These are phyloP conservation scores for Microchrysa polita DNA, from an alignment of 2,888 invertebrate genomes.

Conservation along the genomic window DNA sequence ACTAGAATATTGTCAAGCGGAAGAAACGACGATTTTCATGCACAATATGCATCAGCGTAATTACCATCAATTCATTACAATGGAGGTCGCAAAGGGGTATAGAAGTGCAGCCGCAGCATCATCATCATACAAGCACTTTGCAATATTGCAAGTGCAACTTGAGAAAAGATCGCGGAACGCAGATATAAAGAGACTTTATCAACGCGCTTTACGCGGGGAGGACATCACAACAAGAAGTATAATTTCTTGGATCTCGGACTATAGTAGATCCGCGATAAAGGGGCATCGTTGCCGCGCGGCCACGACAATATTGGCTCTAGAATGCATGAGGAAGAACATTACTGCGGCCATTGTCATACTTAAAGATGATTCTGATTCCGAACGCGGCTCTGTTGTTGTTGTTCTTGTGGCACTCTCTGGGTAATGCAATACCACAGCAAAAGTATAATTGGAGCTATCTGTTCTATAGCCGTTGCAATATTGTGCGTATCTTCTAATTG, in stretches of 20 bases:
- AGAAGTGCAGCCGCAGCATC: constrained; percentile 22
- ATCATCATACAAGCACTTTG: not conserved
- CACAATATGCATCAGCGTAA: constrained; percentile 38
- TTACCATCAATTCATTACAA: constrained; percentile 41
- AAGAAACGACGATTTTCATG: constrained; percentile 40
- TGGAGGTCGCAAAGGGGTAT: constrained; percentile 27
- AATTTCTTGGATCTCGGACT: constrained; percentile 34
- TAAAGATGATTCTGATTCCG: too few species aligned
- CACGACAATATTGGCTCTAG: not conserved
- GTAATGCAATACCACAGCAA: constrained; percentile 10
- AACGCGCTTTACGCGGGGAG: constrained; percentile 11
- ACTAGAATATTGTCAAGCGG: constrained; percentile 38
- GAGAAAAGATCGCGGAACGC: constrained; percentile 31
- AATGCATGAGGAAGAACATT: too few species aligned
- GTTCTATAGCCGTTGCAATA: constrained; percentile 30
- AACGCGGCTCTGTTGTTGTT: not conserved
- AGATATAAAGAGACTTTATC: constrained; percentile 21
- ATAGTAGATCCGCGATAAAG: constrained; percentile 29
- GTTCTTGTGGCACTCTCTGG: too few species aligned
- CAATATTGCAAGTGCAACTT: constrained; percentile 15
- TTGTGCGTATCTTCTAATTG: constrained; percentile 51
- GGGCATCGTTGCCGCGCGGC: not conserved
- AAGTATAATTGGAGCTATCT: constrained; percentile 21
- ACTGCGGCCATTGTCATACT: too few species aligned
- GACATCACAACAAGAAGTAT: constrained; percentile 32